A percentile compares a stretch with the other conserved stretches of the same genome.
Conservation (phyloP, 2,797 vertebrate species). For the Centropyge bicolor region DNA sequence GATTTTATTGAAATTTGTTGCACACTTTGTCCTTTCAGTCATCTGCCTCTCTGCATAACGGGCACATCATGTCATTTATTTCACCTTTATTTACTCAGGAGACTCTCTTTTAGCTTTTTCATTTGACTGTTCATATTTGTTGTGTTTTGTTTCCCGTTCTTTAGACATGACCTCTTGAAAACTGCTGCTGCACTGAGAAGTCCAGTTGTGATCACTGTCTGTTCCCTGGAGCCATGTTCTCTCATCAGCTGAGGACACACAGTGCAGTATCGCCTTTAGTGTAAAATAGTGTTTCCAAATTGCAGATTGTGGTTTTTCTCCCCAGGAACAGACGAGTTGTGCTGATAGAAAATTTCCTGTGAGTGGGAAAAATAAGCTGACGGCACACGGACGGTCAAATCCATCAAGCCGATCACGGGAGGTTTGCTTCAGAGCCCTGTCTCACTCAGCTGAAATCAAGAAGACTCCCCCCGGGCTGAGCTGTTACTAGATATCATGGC, state of each 20-base stretch:
- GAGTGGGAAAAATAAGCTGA: slow-evolving; percentile 34
- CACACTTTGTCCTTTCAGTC: too few relatives aligned
- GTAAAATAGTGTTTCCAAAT: background rate
- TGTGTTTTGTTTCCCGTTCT: too few relatives aligned
- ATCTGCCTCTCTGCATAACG: background rate
- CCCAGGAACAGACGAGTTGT: background rate
- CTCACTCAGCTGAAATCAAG: slow-evolving; percentile 54
- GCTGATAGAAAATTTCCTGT: slow-evolving; percentile 30
- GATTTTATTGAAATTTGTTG: background rate
- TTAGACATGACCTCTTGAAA: background rate
- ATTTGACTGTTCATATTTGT: background rate
- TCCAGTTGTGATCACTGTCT: background rate
- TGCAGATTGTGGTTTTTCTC: slow-evolving; percentile 6
- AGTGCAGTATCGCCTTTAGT: background rate
- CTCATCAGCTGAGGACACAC: background rate
- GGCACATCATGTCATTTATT: background rate
- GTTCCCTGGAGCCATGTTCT: background rate
- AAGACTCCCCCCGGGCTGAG: slow-evolving; percentile 35
- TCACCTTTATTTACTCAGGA: too few relatives aligned
- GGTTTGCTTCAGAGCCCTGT: slow-evolving; percentile 19
- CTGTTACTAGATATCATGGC: slow-evolving; percentile 45
- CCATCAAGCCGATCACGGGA: slow-evolving; percentile 34
- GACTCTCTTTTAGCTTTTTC: background rate
- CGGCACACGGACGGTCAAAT: slow-evolving; percentile 39
- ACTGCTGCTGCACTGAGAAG: background rate